A percentile compares a stretch with the other conserved stretches of the same genome.
phyloP scores from a whole-genome alignment of 1,140 invertebrate genomes.

The Danaus melanippus region DNA sequence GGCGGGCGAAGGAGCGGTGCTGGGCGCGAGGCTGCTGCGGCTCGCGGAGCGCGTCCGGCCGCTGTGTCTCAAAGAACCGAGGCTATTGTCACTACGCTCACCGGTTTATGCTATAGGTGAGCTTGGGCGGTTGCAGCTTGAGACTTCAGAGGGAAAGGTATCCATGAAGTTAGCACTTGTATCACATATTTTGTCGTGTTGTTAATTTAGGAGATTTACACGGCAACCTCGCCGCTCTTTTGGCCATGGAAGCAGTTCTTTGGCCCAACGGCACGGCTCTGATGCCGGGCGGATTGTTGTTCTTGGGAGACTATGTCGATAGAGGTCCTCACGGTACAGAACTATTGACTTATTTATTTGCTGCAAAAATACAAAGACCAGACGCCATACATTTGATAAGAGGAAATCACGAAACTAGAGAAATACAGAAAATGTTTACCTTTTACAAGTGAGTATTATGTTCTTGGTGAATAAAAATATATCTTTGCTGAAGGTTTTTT shows the following conservation, averaged over 20 bases:
- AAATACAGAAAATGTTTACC: constrained; percentile 80
- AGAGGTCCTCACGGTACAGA: constrained; percentile 76
- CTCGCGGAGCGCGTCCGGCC: constrained; percentile 45
- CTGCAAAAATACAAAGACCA: constrained; percentile 76
- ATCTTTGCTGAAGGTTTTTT: background rate
- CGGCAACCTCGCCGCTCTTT: constrained; percentile 63
- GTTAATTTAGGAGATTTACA: constrained; percentile 59
- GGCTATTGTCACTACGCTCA: constrained; percentile 51
- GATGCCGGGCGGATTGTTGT: constrained; percentile 55
- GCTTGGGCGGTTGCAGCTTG: background rate
- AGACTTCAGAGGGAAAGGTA: no score
- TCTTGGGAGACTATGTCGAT: constrained; percentile 82
- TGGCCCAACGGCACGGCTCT: constrained; percentile 58
- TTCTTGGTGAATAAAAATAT: constrained; percentile 1
- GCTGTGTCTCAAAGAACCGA: constrained; percentile 48
- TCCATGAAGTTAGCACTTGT: no score
- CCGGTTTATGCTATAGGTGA: constrained; percentile 52
- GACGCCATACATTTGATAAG: constrained; percentile 74
- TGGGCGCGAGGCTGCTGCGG: constrained; percentile 34
- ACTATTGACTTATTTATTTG: constrained; percentile 76
- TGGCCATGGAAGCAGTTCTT: constrained; percentile 58
- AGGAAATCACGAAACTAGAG: constrained; percentile 79
- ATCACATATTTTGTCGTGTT: background rate
- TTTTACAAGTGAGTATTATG: constrained; percentile 74
- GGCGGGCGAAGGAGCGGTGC: constrained; percentile 27